These are phyloP conservation scores for Campoplex nolae DNA, from an alignment of 2,888 invertebrate genomes.

Conservation along the genomic window DNA sequence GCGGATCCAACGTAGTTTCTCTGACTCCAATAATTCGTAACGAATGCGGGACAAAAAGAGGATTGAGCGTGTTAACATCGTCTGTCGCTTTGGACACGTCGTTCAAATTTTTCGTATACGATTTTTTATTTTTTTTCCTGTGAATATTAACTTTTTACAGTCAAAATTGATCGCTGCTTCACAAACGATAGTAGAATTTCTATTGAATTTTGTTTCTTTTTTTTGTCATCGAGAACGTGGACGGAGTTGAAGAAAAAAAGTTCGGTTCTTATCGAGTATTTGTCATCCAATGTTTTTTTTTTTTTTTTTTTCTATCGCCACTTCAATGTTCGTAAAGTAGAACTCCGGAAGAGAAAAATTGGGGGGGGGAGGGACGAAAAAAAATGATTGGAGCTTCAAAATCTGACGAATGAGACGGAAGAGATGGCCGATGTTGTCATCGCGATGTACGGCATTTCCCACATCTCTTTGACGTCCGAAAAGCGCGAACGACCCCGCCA, in stretches of 20 bases:
- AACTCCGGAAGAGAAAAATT: background rate
- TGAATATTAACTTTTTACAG: background rate
- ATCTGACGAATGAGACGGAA: background rate
- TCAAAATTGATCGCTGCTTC: background rate
- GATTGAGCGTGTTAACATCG: constrained; percentile 34
- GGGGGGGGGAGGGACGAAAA: no score
- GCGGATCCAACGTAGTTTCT: constrained; percentile 36
- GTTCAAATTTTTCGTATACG: background rate
- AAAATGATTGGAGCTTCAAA: background rate
- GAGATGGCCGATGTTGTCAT: constrained; percentile 31
- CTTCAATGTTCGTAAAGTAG: background rate
- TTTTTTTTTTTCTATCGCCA: background rate
- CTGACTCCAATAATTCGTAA: constrained; percentile 69
- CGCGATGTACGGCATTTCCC: constrained; percentile 34
- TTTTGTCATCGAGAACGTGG: background rate
- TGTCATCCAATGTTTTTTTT: background rate
- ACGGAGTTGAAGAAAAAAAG: background rate
- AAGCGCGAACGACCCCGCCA: constrained; percentile 37
- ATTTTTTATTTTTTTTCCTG: background rate
- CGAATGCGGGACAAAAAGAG: constrained; percentile 68
- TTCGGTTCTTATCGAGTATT: background rate
- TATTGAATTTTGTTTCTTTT: background rate
- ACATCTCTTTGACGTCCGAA: constrained; percentile 54
- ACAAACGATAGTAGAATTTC: background rate
- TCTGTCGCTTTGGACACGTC: constrained; percentile 19